Percentiles rank a stretch among this genome's conserved stretches.
Evolutionary conservation across 2,113 vertebrate genomes (phyloP).

Genomic region (Epinephelus cyanopodus): DNA sequence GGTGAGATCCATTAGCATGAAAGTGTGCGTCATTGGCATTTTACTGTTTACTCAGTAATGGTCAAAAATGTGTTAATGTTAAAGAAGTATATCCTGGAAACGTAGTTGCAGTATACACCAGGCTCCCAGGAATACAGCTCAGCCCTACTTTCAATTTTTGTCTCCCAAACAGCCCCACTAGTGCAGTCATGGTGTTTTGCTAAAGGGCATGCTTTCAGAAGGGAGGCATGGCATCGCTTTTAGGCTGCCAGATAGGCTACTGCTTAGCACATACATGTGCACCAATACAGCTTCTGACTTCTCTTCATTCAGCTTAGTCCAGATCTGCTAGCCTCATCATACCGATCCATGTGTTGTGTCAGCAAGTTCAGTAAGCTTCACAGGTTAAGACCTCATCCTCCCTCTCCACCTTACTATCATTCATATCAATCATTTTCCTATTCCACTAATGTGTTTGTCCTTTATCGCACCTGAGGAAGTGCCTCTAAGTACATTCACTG

Average conservation of each 20-base stretch:
- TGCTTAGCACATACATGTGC: neutral
- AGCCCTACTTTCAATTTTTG: too few relatives aligned
- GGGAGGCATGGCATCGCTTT: neutral
- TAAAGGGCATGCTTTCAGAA: conserved; percentile 11
- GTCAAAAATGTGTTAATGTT: neutral
- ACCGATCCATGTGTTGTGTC: conserved; percentile 6
- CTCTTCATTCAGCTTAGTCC: conserved; percentile 37
- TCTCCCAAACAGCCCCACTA: neutral
- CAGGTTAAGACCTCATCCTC: conserved; percentile 9
- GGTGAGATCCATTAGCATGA: neutral
- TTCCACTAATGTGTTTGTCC: conserved; percentile 52
- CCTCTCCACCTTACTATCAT: conserved; percentile 27
- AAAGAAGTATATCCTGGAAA: neutral
- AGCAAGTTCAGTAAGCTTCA: conserved; percentile 28
- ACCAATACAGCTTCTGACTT: conserved; percentile 6
- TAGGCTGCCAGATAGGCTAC: neutral
- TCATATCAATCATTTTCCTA: conserved; percentile 23
- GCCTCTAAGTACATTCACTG: conserved; percentile 2
- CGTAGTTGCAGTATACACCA: neutral
- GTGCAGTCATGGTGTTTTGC: neutral
- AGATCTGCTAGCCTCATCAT: conserved; percentile 25
- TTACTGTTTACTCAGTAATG: neutral
- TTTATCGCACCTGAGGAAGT: conserved; percentile 48
- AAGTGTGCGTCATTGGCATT: neutral
- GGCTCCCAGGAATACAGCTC: too few relatives aligned